Base-by-base conservation (phyloP, 2,888 invertebrate genomes). In the Lathronympha strigana region DNA sequence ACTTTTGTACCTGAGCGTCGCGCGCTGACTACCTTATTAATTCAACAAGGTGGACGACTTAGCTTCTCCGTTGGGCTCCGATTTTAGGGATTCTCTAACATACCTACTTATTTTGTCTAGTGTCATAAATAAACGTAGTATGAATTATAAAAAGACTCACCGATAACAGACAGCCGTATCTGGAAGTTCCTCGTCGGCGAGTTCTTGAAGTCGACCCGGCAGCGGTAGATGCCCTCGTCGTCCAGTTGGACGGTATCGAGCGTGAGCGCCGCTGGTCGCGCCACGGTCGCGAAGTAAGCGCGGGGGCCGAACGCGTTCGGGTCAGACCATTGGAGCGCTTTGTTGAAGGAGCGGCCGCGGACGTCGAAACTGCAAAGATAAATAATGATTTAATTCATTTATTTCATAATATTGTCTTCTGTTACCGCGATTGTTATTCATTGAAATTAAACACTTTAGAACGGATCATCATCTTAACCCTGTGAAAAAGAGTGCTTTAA, bases 181-280 rank as follows among this genome's bases (percentile, higher is more conserved):
- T 96, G 95, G 84, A 97, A 96, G 88, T 97, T 97, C 73, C 97
- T 93, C 33, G 97, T 97, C 43, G 97, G 97, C 4, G 97, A 96
- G 81, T 96, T 97, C 77, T 96, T 95, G 87, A 97, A 98, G 90
- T 98, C 97, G 53, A 98, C 97, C 66, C 98, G 93, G 86, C 98
- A 98, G 73, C 97, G 93, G 88, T 98, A 98, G 62, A 94, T 90
- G 61, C 97, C 97, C 78, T 97, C 97, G 78, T 98, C 98, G 77
- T 96, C 96, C 70, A 97, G 90, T 78, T 96, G 95, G 50, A 98
- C 96, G 61, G 96, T 95, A 79, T 97, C 96, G 63, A 98, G 94
- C 61, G 96, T 95, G 71, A 97, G 92, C 8, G 96, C 94, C 17
- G 97, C 97, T 49, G 97, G 97, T 61, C 95, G 94, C 28, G 96